phyloP scores from a whole-genome alignment of 2,888 invertebrate genomes.

The Bugula neritina region DNA sequence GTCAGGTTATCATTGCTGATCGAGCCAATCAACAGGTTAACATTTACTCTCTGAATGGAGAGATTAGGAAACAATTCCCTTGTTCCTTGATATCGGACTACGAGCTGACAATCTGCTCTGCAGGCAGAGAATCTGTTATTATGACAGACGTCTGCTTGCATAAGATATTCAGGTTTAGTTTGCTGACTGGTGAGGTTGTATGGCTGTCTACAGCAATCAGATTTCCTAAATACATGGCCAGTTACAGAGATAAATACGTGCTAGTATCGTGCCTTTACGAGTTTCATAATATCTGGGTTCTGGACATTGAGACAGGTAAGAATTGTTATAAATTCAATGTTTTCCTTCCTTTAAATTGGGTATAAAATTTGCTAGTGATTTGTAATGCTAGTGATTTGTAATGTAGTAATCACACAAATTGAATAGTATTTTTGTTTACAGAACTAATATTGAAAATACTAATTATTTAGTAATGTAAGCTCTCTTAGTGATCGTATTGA shows the following conservation, averaged over 20 bases:
- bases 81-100: neutral
- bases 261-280: too few relatives aligned
- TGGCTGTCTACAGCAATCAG: neutral
- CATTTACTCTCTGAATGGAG: neutral
- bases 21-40: neutral
- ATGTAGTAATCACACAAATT: too few relatives aligned
- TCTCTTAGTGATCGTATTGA: too few relatives aligned
- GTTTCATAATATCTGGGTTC: neutral
- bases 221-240: neutral
- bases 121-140: neutral
- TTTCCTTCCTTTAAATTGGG: too few relatives aligned
- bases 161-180: neutral
- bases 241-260: neutral
- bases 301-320: neutral
- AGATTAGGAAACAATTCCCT: neutral
- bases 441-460: too few relatives aligned
- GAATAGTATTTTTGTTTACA: too few relatives aligned
- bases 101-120: neutral
- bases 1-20: neutral
- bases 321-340: too few relatives aligned
- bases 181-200: neutral
- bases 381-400: too few relatives aligned
- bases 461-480: too few relatives aligned
- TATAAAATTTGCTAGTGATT: too few relatives aligned
- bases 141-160: neutral